Conservation (phyloP, 2,888 invertebrate species). For the Ophion costatus region DNA sequence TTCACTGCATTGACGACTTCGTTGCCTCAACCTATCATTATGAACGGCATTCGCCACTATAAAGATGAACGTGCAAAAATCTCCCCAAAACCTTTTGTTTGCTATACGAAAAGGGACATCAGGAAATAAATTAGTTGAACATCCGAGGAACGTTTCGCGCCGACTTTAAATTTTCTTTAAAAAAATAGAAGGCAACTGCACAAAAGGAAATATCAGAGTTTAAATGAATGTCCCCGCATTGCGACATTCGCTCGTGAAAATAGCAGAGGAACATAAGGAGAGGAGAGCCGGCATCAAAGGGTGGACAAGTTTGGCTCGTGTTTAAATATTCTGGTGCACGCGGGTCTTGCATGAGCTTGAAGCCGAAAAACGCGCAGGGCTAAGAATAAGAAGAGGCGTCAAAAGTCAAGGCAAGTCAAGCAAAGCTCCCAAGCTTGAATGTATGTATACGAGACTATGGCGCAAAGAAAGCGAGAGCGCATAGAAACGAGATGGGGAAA, state of each 20-base stretch:
- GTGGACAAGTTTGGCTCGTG: constrained; percentile 43
- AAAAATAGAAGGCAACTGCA: not conserved
- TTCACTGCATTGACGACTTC: too few relatives aligned
- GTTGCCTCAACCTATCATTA: too few relatives aligned
- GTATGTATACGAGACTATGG: not conserved
- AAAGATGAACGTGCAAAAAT: constrained; percentile 25
- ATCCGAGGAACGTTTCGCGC: not conserved
- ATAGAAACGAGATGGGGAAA: constrained; percentile 28
- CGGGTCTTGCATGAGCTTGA: constrained; percentile 7
- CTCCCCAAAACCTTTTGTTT: constrained; percentile 16
- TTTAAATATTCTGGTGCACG: constrained; percentile 17
- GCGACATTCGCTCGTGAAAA: constrained; percentile 49
- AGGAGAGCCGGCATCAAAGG: constrained; percentile 52
- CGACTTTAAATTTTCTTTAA: too few relatives aligned
- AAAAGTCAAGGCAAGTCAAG: constrained; percentile 42
- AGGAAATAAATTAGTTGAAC: constrained; percentile 2
- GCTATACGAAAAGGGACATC: not conserved
- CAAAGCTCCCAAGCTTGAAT: constrained; percentile 18
- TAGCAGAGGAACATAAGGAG: constrained; percentile 43
- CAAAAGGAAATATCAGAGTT: constrained; percentile 29
- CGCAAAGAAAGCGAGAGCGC: constrained; percentile 13
- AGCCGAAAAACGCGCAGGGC: constrained; percentile 38
- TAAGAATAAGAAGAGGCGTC: constrained; percentile 36
- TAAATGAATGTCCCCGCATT: constrained; percentile 34
- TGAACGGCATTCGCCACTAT: too few relatives aligned